A percentile compares a stretch with the other conserved stretches of the same genome.
These are phyloP conservation scores for Gambusia holbrooki DNA, from an alignment of 2,113 vertebrate species.

Conservation along the genomic window DNA sequence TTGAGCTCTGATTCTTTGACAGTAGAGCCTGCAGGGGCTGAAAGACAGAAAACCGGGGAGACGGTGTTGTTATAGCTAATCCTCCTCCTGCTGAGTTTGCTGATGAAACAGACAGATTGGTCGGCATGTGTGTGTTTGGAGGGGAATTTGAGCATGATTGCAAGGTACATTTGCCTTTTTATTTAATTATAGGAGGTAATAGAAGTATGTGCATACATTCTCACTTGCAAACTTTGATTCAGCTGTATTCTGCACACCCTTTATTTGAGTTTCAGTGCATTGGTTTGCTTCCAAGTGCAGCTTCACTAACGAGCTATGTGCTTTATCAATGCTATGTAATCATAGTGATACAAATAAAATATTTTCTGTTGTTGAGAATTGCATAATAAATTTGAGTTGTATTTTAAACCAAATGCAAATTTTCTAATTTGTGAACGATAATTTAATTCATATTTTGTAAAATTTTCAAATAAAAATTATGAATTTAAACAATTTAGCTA, in stretches of 20 bases:
- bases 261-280: background rate
- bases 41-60: conserved; percentile 56
- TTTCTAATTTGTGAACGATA: background rate
- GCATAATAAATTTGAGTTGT: background rate
- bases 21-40: conserved; percentile 52
- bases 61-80: conserved; percentile 68
- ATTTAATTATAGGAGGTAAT: conserved; percentile 37
- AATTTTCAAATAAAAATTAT: background rate
- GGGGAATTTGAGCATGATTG: conserved; percentile 33
- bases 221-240: background rate
- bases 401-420: background rate
- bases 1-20: conserved; percentile 72
- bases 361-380: too few species aligned
- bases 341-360: background rate
- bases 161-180: conserved; percentile 19
- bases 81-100: conserved; percentile 64
- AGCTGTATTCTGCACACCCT: background rate
- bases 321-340: background rate
- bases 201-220: background rate
- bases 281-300: background rate
- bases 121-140: conserved; percentile 38
- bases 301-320: background rate
- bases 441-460: background rate
- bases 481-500: too few species aligned
- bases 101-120: conserved; percentile 70